Conservation (phyloP, 92 coral and sea anemone genomes). For the Porites cylindrica region DNA sequence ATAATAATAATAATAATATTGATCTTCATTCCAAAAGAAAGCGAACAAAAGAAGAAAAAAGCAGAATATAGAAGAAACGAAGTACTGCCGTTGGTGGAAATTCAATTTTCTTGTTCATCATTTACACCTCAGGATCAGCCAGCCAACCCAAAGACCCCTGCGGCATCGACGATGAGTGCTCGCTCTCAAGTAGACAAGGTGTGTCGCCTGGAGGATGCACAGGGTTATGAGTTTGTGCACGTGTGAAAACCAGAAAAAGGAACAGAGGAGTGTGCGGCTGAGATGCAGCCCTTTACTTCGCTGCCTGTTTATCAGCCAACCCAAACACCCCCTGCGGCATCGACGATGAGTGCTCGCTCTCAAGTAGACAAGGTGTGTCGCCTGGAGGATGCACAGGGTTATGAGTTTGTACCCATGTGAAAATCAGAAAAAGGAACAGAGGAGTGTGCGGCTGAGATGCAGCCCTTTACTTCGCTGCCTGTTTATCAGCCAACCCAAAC, state of each 20-base stretch:
- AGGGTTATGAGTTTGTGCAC: conserved; percentile 54
- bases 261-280: conserved; percentile 42
- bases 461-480: conserved; percentile 66
- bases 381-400: conserved; percentile 28
- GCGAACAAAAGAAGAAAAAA: too few species aligned
- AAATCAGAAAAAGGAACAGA: conserved; percentile 1
- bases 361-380: conserved; percentile 49
- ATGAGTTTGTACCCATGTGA: conserved; percentile 49
- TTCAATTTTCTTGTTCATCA: background rate
- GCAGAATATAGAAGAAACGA: too few species aligned
- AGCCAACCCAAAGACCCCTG: background rate
- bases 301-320: conserved; percentile 22
- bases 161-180: background rate
- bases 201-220: conserved; percentile 52
- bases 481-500: too few species aligned
- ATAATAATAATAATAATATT: too few species aligned
- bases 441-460: conserved; percentile 57
- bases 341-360: background rate
- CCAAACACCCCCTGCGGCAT: background rate
- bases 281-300: conserved; percentile 67
- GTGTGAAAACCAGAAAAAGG: conserved; percentile 5
- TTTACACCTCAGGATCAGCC: background rate
- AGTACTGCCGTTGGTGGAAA: too few species aligned
- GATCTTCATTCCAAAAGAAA: too few species aligned
- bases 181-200: conserved; percentile 4